Conservation (phyloP, 2,888 invertebrate species). For the Plusia festucae region DNA sequence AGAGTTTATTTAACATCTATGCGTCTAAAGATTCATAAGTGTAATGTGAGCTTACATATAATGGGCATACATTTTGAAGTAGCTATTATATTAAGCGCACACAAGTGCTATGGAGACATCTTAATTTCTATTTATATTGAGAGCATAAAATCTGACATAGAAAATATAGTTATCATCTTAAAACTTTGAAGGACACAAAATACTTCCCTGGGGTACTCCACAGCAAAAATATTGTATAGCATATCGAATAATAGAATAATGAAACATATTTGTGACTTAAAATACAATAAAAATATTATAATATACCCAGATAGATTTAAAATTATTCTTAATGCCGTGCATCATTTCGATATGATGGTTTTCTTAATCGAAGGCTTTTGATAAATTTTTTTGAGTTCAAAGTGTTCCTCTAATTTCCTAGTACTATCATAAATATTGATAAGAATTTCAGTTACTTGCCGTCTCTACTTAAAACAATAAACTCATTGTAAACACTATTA, state of each 20-base stretch:
- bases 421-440: neutral
- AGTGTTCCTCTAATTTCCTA: neutral
- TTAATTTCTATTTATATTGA: neutral
- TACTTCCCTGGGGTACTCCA: neutral
- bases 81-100: neutral
- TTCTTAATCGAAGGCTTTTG: neutral
- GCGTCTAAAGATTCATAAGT: neutral
- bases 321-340: neutral
- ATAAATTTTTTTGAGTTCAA: neutral
- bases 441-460: neutral
- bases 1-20: neutral
- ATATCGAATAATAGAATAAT: no score
- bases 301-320: no score
- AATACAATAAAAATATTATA: no score
- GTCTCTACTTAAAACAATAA: neutral
- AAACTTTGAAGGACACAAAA: neutral
- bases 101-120: neutral
- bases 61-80: no score
- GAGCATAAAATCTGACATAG: no score
- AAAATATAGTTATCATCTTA: neutral
- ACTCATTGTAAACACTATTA: neutral
- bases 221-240: neutral
- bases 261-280: no score
- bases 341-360: neutral
- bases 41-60: neutral